Base-by-base conservation (phyloP, 2,888 invertebrate species). In the Drosophila formosana region DNA sequence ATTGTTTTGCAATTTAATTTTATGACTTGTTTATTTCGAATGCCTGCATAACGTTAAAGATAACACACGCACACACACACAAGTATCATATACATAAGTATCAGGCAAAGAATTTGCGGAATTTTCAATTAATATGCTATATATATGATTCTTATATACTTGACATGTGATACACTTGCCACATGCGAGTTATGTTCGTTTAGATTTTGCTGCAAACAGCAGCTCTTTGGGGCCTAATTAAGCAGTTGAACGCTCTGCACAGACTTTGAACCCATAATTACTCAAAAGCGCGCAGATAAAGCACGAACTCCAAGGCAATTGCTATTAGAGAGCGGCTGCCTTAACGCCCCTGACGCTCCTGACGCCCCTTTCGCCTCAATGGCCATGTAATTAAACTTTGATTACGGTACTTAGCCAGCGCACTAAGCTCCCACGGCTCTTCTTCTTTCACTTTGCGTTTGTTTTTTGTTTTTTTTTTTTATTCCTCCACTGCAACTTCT, bases 381-480 rank as follows among this genome's bases (percentile, higher is more conserved):
- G 88, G 82, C 80, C 78, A 78, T 78, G 85, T 87, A 84, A 84
- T 84, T 84, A 84, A 84, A 84, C 88, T 84, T 87, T 84, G 83
- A 84, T 84, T 84, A 84, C 83, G 83, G 88, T 84, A 84, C 83
- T 84, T 87, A 87, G 80, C 85, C 82, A 80, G 63, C 71, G 73
- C 69, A 78, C 80, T 84, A 82, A 84, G 83, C 79, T 34, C 6
- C 39, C 23, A 23, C 43, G 30, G 61, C 39, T 39, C 28, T 56
- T 53, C 58, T 43, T 58, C 32, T 60, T 45, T 7, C 39, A 3
- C 41, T 34, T 60, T 13, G 7, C 9, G 18, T 57, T 25, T 66
- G 61, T 50, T 47, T 53, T 25, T 28, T 34, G 30, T 26, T 30
- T 25, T 28, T 34, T 41, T 26, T 30, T 2, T 9, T 30, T 32